Evolutionary conservation across 2,113 vertebrate genomes (phyloP).

Genomic region (Nematolebias whitei): DNA sequence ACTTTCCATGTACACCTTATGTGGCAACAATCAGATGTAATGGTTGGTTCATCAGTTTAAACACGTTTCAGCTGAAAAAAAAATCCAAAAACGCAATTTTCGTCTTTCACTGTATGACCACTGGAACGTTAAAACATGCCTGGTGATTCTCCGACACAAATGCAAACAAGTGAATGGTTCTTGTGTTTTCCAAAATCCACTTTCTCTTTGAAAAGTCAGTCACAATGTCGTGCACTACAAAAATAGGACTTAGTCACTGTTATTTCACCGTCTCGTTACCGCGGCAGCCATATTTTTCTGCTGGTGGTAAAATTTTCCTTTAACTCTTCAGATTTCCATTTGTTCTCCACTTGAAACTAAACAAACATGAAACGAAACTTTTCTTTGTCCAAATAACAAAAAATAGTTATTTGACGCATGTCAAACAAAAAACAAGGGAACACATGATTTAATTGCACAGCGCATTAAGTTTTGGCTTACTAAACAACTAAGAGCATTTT

Average conservation of each 20-base stretch:
- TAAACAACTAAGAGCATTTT: neutral
- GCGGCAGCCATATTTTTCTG: conserved; percentile 7
- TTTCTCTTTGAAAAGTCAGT: neutral
- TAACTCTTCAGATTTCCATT: conserved; percentile 5
- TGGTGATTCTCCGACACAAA: neutral
- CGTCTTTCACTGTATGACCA: neutral
- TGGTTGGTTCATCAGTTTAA: too few relatives aligned
- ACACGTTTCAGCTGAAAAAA: too few relatives aligned
- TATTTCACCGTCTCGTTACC: conserved; percentile 5
- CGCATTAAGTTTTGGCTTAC: neutral
- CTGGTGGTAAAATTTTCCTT: conserved; percentile 11
- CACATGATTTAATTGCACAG: neutral
- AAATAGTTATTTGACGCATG: neutral
- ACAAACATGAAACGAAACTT: conserved; percentile 7
- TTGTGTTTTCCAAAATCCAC: neutral
- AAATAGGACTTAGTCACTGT: conserved; percentile 4
- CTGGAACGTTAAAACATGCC: neutral
- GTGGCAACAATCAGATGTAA: too few relatives aligned
- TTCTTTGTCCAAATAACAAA: neutral
- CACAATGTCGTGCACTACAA: neutral
- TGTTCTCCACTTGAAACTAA: neutral
- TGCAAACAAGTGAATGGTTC: neutral
- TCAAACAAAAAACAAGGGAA: neutral
- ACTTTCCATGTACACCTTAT: too few relatives aligned
- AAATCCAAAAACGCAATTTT: too few relatives aligned